phyloP scores from a whole-genome alignment of 2,888 invertebrate species.

The Lycaena phlaeas region DNA sequence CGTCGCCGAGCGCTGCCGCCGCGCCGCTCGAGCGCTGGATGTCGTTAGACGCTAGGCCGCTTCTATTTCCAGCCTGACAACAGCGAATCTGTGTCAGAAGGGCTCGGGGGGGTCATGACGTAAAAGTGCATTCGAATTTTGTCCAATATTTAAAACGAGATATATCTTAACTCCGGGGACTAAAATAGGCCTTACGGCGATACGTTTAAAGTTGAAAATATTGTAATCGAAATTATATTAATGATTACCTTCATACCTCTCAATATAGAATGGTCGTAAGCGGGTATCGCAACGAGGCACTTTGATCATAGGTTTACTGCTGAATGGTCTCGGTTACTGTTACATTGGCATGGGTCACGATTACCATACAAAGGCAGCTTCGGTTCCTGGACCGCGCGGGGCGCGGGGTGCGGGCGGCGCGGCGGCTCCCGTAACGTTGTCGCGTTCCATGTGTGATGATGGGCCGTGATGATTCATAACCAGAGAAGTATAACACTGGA shows the following conservation, averaged over 20 bases:
- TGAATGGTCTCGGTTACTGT: constrained; percentile 11
- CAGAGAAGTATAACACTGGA: neutral
- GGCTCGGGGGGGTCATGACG: constrained; percentile 47
- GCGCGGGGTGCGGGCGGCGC: too few species aligned
- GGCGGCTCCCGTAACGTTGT: too few species aligned
- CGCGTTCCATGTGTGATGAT: too few species aligned
- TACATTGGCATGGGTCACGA: constrained; percentile 20
- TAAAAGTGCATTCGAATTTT: constrained; percentile 45
- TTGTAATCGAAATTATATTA: constrained; percentile 12
- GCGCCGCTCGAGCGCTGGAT: neutral
- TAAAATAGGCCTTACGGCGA: constrained; percentile 24
- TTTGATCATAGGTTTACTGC: constrained; percentile 17
- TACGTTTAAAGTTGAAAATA: constrained; percentile 24
- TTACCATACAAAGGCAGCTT: constrained; percentile 25
- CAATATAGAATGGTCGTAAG: constrained; percentile 26
- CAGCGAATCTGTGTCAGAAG: constrained; percentile 50
- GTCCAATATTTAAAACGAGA: constrained; percentile 25
- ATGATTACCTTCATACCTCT: constrained; percentile 24
- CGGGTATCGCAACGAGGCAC: constrained; percentile 18
- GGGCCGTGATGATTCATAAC: too few species aligned
- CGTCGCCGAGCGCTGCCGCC: neutral
- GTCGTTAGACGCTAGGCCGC: constrained; percentile 9
- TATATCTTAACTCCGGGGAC: constrained; percentile 15
- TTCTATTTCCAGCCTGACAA: constrained; percentile 45
- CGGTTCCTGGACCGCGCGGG: constrained; percentile 10